Percentiles rank a stretch among this genome's conserved stretches.
Conservation (phyloP, 1,140 invertebrate genomes). For the Sminthurinus signatus region DNA sequence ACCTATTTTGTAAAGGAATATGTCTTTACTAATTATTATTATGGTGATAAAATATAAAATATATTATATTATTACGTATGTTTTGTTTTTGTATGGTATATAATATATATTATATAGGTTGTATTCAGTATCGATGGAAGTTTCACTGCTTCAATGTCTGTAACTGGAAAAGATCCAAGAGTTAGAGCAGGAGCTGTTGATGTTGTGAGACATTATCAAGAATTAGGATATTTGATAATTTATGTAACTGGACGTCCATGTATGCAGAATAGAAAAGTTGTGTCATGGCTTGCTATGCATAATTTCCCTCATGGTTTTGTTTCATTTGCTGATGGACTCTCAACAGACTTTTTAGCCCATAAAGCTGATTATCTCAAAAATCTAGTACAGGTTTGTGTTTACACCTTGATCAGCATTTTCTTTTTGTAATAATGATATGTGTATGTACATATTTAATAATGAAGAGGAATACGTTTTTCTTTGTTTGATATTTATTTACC, state of each 20-base stretch:
- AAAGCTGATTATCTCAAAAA: slow-evolving; percentile 88
- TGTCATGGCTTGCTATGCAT: slow-evolving; percentile 97
- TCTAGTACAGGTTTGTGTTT: slow-evolving; percentile 61
- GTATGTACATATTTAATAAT: no score
- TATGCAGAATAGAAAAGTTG: slow-evolving; percentile 95
- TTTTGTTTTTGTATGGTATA: no score
- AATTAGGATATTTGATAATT: slow-evolving; percentile 92
- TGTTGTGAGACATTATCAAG: slow-evolving; percentile 94
- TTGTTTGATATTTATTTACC: no score
- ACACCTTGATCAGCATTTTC: not conserved
- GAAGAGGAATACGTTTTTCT: no score
- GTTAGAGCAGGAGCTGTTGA: slow-evolving; percentile 95
- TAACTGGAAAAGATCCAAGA: slow-evolving; percentile 94
- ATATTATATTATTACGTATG: no score
- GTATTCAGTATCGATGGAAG: slow-evolving; percentile 99
- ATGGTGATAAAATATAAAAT: no score
- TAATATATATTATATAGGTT: no score
- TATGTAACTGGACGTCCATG: slow-evolving; percentile 96
- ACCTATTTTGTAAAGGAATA: no score
- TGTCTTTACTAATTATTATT: no score
- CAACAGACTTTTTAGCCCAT: slow-evolving; percentile 91
- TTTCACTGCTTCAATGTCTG: slow-evolving; percentile 96
- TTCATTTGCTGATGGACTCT: slow-evolving; percentile 93
- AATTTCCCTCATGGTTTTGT: slow-evolving; percentile 98
- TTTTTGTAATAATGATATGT: no score